These are phyloP conservation scores for Hesperia comma DNA, from an alignment of 2,888 invertebrate species.

Conservation along the genomic window DNA sequence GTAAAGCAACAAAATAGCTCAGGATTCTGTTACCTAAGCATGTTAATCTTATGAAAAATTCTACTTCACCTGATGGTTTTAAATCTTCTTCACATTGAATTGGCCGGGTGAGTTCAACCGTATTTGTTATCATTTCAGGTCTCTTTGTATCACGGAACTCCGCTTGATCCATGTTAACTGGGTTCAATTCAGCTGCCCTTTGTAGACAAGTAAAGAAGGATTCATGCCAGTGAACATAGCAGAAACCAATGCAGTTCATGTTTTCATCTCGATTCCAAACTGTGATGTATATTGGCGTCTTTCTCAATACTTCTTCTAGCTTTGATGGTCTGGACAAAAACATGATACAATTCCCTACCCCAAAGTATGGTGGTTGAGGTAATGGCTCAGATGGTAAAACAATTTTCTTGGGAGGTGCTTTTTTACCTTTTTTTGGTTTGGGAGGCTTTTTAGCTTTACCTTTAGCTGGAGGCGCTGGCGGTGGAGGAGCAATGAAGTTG, in stretches of 20 bases:
- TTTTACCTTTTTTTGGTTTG: constrained; percentile 58
- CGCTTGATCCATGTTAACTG: constrained; percentile 69
- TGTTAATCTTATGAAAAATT: constrained; percentile 67
- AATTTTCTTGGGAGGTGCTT: constrained; percentile 54
- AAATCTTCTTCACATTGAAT: constrained; percentile 76
- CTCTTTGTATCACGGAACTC: constrained; percentile 67
- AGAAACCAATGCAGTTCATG: constrained; percentile 71
- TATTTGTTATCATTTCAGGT: constrained; percentile 71
- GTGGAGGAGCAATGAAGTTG: constrained; percentile 74
- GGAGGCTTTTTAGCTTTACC: constrained; percentile 56
- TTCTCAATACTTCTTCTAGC: constrained; percentile 65
- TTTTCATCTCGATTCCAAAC: constrained; percentile 78
- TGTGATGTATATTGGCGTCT: constrained; percentile 72
- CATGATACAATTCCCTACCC: constrained; percentile 74
- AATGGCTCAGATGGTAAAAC: constrained; percentile 73
- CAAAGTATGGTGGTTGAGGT: constrained; percentile 76
- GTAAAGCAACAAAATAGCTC: constrained; percentile 69
- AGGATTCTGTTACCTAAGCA: constrained; percentile 72
- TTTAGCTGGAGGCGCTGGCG: constrained; percentile 65
- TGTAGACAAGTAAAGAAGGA: constrained; percentile 68
- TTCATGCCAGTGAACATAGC: constrained; percentile 69
- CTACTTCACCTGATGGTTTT: constrained; percentile 72
- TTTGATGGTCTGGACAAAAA: constrained; percentile 73
- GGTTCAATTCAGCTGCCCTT: constrained; percentile 65
- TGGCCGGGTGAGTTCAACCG: constrained; percentile 64